phyloP scores from a whole-genome alignment of 2,113 vertebrate genomes.

The Bubo bubo region DNA sequence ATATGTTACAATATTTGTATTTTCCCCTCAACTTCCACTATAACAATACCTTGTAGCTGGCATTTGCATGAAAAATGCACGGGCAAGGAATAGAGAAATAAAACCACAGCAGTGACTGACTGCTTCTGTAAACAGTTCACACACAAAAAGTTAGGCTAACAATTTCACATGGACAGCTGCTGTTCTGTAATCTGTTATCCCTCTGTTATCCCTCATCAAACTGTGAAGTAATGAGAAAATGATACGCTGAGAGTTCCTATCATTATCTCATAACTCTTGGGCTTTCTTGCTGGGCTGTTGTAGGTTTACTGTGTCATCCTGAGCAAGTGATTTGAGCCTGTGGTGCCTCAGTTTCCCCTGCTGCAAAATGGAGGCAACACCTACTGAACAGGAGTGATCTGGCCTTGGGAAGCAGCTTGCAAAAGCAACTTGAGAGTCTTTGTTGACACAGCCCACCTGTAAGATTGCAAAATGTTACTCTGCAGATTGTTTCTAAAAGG shows the following conservation, averaged over 20 bases:
- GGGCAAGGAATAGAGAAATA: background rate
- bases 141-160: background rate
- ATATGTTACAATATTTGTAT: background rate
- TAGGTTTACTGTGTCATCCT: background rate
- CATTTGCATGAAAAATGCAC: background rate
- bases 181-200: background rate
- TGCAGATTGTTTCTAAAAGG: background rate
- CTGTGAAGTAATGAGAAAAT: slow-evolving; percentile 33
- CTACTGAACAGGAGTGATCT: background rate
- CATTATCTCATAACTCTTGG: background rate
- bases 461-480: background rate
- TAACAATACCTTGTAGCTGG: background rate
- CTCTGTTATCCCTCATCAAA: background rate
- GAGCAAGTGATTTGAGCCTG: background rate
- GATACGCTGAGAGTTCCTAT: background rate
- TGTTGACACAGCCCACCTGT: background rate
- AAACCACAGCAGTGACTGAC: background rate
- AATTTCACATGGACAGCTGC: slow-evolving; percentile 6
- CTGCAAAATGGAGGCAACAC: background rate
- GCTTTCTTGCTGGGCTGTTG: background rate
- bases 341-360: background rate
- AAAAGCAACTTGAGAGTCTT: background rate
- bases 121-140: background rate
- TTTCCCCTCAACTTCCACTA: background rate
- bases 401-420: background rate